A percentile compares a stretch with the other conserved stretches of the same genome.
phyloP scores from a whole-genome alignment of 2,888 invertebrate genomes.

The Drosophila siamana region DNA sequence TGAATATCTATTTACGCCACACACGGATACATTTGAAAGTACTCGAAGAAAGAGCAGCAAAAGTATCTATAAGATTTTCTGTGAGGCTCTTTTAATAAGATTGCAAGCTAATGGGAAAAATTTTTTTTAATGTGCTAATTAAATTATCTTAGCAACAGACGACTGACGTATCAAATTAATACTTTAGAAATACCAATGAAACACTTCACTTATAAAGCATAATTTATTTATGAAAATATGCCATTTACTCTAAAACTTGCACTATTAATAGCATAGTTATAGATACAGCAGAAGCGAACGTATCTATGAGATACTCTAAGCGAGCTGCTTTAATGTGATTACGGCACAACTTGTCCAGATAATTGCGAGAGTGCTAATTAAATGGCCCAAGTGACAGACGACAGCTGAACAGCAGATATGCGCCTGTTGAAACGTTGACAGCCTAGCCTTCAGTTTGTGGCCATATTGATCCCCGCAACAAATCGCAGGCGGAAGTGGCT shows the following conservation, averaged over 20 bases:
- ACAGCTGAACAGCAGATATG: constrained; percentile 2
- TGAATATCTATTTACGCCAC: no score
- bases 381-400: constrained; percentile 25
- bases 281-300: background rate
- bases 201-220: no score
- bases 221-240: background rate
- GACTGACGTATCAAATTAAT: no score
- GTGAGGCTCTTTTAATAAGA: background rate
- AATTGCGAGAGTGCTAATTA: constrained; percentile 49
- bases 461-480: constrained; percentile 33
- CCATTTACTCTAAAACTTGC: background rate
- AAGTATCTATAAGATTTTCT: background rate
- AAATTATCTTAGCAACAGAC: background rate
- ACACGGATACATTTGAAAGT: no score
- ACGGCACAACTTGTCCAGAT: constrained; percentile 5
- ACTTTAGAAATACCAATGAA: no score
- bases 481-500: constrained; percentile 51
- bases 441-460: constrained; percentile 7
- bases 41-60: no score
- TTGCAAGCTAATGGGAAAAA: background rate
- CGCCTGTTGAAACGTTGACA: constrained; percentile 19
- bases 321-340: constrained; percentile 7
- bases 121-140: background rate
- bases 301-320: background rate
- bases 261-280: background rate